phyloP scores from a whole-genome alignment of 2,888 invertebrate genomes.

The Gisinianus flammeolus region DNA sequence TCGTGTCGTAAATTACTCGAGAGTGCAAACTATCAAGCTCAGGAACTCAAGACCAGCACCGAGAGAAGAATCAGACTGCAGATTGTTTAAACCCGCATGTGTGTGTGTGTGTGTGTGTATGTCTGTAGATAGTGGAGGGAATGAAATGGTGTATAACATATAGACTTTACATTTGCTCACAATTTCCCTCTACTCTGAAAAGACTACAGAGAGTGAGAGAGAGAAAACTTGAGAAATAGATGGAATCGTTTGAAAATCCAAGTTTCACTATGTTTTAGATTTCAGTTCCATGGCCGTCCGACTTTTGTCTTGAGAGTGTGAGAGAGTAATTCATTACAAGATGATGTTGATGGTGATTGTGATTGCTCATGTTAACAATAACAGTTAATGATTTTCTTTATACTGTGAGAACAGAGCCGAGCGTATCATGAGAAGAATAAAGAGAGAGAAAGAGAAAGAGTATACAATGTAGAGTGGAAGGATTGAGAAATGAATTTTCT shows the following conservation, averaged over 20 bases:
- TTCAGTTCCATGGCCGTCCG: neutral
- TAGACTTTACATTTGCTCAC: neutral
- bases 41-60: neutral
- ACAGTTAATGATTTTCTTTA: slow-evolving; percentile 28
- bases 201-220: neutral
- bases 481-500: neutral
- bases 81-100: too few species aligned
- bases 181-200: neutral
- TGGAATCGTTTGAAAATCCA: neutral
- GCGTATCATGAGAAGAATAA: neutral
- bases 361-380: slow-evolving; percentile 34
- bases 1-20: neutral
- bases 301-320: neutral
- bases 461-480: neutral
- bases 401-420: neutral
- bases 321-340: slow-evolving; percentile 16
- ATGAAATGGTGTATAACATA: neutral
- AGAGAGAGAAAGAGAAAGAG: neutral
- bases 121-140: neutral
- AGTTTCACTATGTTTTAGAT: neutral
- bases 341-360: slow-evolving; percentile 27
- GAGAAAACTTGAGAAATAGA: neutral
- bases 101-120: neutral
- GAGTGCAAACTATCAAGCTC: neutral
- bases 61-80: neutral